These are phyloP conservation scores for Rhagophthalmus giganteus DNA, from an alignment of 2,888 invertebrate genomes.

Conservation along the genomic window DNA sequence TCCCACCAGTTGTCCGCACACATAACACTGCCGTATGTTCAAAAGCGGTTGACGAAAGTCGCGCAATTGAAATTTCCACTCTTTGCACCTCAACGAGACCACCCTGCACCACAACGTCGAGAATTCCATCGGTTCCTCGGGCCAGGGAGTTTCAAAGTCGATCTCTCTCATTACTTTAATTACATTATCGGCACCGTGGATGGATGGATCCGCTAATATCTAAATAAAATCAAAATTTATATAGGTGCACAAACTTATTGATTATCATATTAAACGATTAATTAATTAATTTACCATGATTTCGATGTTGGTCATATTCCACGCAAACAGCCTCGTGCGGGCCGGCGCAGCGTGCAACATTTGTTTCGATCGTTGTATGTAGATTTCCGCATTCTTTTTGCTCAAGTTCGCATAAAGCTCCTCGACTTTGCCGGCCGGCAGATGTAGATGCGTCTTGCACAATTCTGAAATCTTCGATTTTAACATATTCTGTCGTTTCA, in stretches of 20 bases:
- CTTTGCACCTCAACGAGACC: conserved; percentile 77
- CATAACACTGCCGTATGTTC: conserved; percentile 76
- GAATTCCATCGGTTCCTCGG: conserved; percentile 86
- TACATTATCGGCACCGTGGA: conserved; percentile 81
- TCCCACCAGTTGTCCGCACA: conserved; percentile 89
- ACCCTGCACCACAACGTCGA: conserved; percentile 91
- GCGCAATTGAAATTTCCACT: conserved; percentile 86
- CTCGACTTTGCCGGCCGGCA: conserved; percentile 85
- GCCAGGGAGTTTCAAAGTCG: conserved; percentile 89
- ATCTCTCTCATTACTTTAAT: conserved; percentile 74
- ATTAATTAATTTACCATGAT: conserved; percentile 52
- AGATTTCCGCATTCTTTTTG: conserved; percentile 93
- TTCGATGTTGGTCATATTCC: conserved; percentile 77
- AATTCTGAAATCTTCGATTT: conserved; percentile 81
- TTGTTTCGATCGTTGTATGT: conserved; percentile 85
- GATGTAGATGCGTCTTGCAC: conserved; percentile 77
- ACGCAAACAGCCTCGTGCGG: conserved; percentile 80
- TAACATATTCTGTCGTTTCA: conserved; percentile 84
- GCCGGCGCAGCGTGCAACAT: conserved; percentile 63
- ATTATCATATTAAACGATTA: neutral
- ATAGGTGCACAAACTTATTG: conserved; percentile 45
- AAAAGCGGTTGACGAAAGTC: conserved; percentile 96
- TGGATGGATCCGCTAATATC: conserved; percentile 79
- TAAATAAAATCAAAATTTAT: conserved; percentile 58
- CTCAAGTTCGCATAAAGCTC: conserved; percentile 85